phyloP scores from a whole-genome alignment of 2,797 vertebrate genomes.

The Oceanodroma leucorhoa region DNA sequence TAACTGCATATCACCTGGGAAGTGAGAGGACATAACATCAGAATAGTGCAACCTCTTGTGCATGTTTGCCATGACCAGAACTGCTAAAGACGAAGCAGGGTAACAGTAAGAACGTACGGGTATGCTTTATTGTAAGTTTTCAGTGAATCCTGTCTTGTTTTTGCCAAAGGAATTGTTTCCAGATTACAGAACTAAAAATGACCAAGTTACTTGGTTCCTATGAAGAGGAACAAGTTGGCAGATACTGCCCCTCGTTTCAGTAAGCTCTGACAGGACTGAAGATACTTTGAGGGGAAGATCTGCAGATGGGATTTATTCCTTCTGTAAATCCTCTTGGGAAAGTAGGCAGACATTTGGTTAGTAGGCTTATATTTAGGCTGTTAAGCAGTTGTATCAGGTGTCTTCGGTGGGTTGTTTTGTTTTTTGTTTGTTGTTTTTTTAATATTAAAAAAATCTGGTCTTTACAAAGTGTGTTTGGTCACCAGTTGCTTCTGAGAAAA shows the following conservation, averaged over 20 bases:
- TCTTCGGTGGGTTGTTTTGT: background rate
- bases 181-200: background rate
- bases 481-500: background rate
- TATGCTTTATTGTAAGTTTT: background rate
- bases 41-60: background rate
- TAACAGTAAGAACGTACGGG: background rate
- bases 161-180: background rate
- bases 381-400: background rate
- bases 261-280: background rate
- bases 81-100: background rate
- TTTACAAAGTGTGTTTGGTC: background rate
- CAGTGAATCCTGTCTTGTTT: background rate
- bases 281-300: background rate
- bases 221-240: background rate
- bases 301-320: background rate
- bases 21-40: background rate
- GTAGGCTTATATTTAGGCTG: background rate
- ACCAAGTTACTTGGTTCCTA: background rate
- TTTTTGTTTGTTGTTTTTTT: background rate
- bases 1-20: background rate
- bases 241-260: background rate
- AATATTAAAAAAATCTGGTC: background rate
- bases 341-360: background rate
- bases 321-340: background rate
- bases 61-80: background rate